Conservation (phyloP, 37 sponge, comb jelly and placozoan genomes). For the Amphimedon queenslandica region DNA sequence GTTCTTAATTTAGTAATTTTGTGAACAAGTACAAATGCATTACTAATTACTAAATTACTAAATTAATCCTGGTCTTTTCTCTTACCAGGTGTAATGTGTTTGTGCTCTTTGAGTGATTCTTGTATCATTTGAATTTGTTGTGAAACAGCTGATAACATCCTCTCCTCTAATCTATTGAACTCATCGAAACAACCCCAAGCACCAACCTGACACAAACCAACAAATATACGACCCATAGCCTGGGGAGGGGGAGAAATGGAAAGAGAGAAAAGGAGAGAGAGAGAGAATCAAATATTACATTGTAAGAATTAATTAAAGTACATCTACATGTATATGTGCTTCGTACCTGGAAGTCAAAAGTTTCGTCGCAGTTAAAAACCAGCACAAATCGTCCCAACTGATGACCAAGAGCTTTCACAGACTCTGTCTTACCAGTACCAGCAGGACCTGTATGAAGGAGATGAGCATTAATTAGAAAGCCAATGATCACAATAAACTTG, state of each 20-base stretch:
- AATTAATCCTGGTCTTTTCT: too few species aligned
- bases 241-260: too few species aligned
- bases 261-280: too few species aligned
- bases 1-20: too few species aligned
- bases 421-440: constrained; percentile 99
- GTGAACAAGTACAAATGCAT: too few species aligned
- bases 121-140: constrained; percentile 99
- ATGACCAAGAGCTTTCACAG: constrained; percentile 97
- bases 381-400: constrained; percentile 96
- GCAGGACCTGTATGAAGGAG: constrained; percentile 76
- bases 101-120: constrained; percentile 87
- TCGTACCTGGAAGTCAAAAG: constrained; percentile 88
- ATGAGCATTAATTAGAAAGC: background rate
- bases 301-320: too few species aligned
- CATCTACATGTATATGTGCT: constrained; percentile 3
- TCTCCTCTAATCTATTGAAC: constrained; percentile 98
- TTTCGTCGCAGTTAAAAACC: constrained; percentile 99
- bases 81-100: background rate
- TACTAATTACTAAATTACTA: too few species aligned
- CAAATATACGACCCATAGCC: constrained; percentile 98
- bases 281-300: too few species aligned
- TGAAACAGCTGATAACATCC: constrained; percentile 96
- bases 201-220: constrained; percentile 96
- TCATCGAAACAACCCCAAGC: constrained; percentile 99
- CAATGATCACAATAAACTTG: too few species aligned